These are phyloP conservation scores for Candoia aspera DNA, from an alignment of 2,113 vertebrate genomes.

Conservation along the genomic window DNA sequence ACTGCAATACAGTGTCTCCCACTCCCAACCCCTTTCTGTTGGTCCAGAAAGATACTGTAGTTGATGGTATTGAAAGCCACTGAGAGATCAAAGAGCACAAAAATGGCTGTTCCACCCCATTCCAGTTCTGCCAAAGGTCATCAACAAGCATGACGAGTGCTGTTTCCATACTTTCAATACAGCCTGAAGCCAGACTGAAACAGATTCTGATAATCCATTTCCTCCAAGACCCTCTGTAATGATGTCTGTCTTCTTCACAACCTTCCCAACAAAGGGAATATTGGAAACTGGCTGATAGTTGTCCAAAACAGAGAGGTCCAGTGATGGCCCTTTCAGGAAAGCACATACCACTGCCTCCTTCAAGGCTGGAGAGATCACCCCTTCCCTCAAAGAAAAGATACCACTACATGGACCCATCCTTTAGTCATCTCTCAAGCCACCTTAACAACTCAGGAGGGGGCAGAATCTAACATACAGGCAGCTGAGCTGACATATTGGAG, in stretches of 20 bases:
- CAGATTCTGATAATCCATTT: not conserved
- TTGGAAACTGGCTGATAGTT: not conserved
- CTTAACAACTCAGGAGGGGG: not conserved
- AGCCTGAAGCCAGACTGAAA: not conserved
- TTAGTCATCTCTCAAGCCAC: not conserved
- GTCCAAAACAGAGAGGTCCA: not conserved
- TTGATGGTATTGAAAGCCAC: not conserved
- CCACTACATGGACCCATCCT: not conserved
- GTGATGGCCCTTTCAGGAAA: not conserved
- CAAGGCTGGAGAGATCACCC: not conserved
- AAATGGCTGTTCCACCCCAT: not conserved
- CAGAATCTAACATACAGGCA: not conserved
- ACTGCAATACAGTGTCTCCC: not conserved
- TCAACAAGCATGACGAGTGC: not conserved
- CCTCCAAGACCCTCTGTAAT: not conserved
- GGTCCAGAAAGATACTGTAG: not conserved
- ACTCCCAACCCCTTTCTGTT: not conserved
- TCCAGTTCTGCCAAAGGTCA: not conserved
- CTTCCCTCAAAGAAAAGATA: not conserved
- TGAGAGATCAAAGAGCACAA: not conserved
- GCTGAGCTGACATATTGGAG: not conserved
- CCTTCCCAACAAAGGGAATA: not conserved
- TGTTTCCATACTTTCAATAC: not conserved
- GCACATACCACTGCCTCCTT: not conserved
- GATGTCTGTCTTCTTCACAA: not conserved